Evolutionary conservation across 2,888 invertebrate species (phyloP), one percentile per base, ranked within the genome.

Genomic region (Thumatha senex): DNA sequence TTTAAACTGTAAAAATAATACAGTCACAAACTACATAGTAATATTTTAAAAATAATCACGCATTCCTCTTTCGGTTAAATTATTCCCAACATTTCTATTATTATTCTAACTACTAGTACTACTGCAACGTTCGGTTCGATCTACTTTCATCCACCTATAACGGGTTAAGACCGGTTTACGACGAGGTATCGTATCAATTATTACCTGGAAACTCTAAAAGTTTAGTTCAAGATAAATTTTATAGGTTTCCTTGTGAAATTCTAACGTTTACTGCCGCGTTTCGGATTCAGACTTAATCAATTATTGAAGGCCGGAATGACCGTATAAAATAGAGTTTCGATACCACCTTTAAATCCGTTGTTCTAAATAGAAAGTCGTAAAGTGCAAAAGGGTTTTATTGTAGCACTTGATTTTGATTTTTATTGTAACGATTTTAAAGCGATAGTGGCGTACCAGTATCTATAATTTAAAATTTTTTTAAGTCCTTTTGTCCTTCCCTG

Each of bases 131-230:
- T 38, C 56, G 52, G 58, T 56, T 59, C 56, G 48, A 51, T 59
- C 63, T 51, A 57, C 58, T 54, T 61, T 49, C 45, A 46, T 58
- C 63, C 56, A 30, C 40, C 57, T 31, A 54, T 53, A 65, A 65
- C 62, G 48, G 40, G 61, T 57, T 47, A 47, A 49, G 70, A 69
- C 61, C 63, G 55, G 59, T 71, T 74, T 74, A 72, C 67, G 61
- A 40, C 54, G 7, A 35, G 59, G 45, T 51, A 55, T 57, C 64
- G 64, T 67, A 74, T 76, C 65, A 72, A 75, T 73, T 74, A 73
- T 76, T 71, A 68, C 61, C 53, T 56, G 57, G 61, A 57, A 67
- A 66, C 69, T 58, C 48, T 67, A 66, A 70, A 74, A 72, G 56
- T 72, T 61, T 61, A 62, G 58, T 56, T 48, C 50, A 36, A 65